These are phyloP conservation scores for Biston betularia DNA, from an alignment of 2,888 invertebrate species.

Conservation along the genomic window DNA sequence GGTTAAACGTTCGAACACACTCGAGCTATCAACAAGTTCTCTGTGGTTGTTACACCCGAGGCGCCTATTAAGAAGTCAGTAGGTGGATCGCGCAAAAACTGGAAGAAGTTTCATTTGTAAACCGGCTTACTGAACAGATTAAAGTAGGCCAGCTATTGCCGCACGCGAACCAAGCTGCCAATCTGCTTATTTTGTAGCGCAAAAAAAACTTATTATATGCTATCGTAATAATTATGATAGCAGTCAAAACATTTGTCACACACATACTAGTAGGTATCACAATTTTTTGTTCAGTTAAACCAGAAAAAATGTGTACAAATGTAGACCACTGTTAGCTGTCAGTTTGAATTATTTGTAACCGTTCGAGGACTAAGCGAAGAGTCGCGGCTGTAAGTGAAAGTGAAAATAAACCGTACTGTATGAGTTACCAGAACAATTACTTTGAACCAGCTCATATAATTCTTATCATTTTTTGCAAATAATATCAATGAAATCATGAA, in stretches of 20 bases:
- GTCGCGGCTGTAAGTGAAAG: slow-evolving; percentile 34
- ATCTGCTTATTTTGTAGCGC: slow-evolving; percentile 28
- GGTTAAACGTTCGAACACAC: slow-evolving; percentile 22
- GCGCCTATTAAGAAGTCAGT: slow-evolving; percentile 47
- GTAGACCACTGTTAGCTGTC: slow-evolving; percentile 11
- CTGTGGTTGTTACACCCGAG: slow-evolving; percentile 32
- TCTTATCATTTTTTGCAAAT: slow-evolving; percentile 9
- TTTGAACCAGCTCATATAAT: background rate
- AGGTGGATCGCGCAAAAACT: slow-evolving; percentile 51
- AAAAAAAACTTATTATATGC: slow-evolving; percentile 44
- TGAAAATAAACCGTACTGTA: slow-evolving; percentile 28
- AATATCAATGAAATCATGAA: slow-evolving; percentile 28
- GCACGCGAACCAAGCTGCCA: slow-evolving; percentile 60
- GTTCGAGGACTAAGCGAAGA: slow-evolving; percentile 4
- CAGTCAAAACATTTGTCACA: slow-evolving; percentile 39
- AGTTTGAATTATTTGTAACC: background rate
- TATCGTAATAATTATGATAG: slow-evolving; percentile 34
- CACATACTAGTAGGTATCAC: background rate
- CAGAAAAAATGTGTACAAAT: slow-evolving; percentile 17
- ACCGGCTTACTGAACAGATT: slow-evolving; percentile 58
- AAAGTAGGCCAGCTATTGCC: slow-evolving; percentile 65
- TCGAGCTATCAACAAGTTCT: slow-evolving; percentile 31
- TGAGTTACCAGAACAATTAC: slow-evolving; percentile 2
- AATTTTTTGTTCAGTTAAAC: slow-evolving; percentile 26
- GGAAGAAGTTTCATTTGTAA: slow-evolving; percentile 61